Percentiles rank a stretch among this genome's conserved stretches.
These are phyloP conservation scores for Alligator mississippiensis DNA, from an alignment of 2,113 vertebrate genomes.

Conservation along the genomic window DNA sequence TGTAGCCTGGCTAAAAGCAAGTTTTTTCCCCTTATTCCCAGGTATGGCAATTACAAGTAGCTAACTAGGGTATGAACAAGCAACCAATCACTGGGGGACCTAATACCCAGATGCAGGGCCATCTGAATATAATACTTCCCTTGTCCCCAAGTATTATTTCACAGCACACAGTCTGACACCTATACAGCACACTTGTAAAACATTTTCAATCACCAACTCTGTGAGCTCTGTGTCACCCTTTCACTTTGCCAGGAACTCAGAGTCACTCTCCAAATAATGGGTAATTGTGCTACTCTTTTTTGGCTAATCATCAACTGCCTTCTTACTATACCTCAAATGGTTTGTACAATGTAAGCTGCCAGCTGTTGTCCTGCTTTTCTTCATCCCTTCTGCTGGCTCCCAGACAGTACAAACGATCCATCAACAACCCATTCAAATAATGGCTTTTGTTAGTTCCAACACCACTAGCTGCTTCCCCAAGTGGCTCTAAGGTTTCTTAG, in stretches of 20 bases:
- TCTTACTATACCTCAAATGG: background rate
- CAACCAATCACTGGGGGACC: background rate
- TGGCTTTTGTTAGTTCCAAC: background rate
- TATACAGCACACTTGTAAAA: background rate
- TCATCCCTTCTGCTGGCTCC: background rate
- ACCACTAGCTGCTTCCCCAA: background rate
- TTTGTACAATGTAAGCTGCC: background rate
- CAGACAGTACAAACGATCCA: background rate
- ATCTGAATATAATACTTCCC: background rate
- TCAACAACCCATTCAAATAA: background rate
- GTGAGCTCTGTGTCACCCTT: background rate
- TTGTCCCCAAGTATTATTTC: background rate
- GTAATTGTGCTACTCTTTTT: background rate
- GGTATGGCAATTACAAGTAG: background rate
- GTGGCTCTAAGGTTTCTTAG: background rate
- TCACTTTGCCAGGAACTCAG: background rate
- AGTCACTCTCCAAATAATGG: background rate
- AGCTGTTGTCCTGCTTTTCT: background rate
- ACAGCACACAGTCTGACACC: background rate
- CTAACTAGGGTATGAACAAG: background rate
- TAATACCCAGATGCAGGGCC: background rate
- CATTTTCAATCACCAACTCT: background rate
- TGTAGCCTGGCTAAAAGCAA: background rate
- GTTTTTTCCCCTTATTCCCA: background rate
- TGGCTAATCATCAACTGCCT: background rate